Conservation (phyloP, 2,888 invertebrate species). For the Epinotia bilunana region DNA sequence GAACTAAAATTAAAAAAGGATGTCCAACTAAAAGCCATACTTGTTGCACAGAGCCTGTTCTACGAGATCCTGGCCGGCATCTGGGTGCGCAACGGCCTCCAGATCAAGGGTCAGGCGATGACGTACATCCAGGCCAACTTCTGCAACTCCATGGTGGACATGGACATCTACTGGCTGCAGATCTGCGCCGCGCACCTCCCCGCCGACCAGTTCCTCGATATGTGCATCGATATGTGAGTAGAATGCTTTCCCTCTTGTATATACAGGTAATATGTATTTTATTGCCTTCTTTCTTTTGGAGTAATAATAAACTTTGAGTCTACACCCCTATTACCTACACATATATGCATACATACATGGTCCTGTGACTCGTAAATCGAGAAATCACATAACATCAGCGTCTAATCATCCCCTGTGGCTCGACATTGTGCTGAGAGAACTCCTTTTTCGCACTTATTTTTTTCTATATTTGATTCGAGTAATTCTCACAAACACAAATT, state of each 20-base stretch:
- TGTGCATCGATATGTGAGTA: constrained; percentile 93
- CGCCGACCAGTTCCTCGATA: constrained; percentile 93
- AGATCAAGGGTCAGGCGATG: constrained; percentile 99
- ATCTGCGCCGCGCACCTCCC: constrained; percentile 95
- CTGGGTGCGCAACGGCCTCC: constrained; percentile 98
- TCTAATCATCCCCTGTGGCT: no score
- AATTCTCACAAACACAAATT: no score
- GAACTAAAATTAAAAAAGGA: constrained; percentile 1
- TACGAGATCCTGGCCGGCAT: constrained; percentile 97
- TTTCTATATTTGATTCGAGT: no score
- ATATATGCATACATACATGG: no score
- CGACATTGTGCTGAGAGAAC: no score
- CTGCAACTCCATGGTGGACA: constrained; percentile 99
- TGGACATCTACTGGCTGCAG: constrained; percentile 97
- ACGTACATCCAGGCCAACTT: constrained; percentile 99
- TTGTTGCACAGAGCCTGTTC: constrained; percentile 91
- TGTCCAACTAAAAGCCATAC: constrained; percentile 32
- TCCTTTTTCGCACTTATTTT: no score
- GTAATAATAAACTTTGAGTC: no score
- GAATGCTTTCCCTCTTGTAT: not conserved
- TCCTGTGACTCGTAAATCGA: no score
- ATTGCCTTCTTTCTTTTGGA: no score
- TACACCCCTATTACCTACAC: no score
- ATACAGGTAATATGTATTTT: no score
- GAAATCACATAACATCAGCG: no score